Conservation (phyloP, 2,797 vertebrate species). For the Sebastes cheni region DNA sequence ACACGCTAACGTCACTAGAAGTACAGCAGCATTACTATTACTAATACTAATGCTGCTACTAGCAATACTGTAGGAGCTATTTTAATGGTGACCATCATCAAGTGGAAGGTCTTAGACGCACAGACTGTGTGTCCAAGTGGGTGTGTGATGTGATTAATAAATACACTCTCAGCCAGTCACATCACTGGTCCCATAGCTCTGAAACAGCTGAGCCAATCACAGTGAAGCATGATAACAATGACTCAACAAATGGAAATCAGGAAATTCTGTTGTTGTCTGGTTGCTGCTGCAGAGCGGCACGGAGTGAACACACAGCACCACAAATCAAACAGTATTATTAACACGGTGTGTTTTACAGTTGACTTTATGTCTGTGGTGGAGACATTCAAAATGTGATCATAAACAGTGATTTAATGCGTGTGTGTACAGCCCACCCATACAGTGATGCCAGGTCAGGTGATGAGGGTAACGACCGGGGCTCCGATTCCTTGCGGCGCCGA, state of each 20-base stretch:
- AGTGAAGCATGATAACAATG: background rate
- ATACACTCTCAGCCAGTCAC: background rate
- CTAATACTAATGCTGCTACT: background rate
- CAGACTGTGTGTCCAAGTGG: background rate
- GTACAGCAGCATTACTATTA: background rate
- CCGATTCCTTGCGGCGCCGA: slow-evolving; percentile 98
- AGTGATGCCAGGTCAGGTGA: slow-evolving; percentile 99
- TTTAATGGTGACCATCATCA: background rate
- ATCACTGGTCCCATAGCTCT: background rate
- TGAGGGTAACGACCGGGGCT: slow-evolving; percentile 97
- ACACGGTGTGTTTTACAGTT: background rate
- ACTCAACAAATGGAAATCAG: background rate
- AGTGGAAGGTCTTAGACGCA: background rate
- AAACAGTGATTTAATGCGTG: slow-evolving; percentile 3
- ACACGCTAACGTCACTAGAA: background rate
- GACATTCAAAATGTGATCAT: background rate
- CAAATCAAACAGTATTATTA: no score
- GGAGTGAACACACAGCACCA: no score
- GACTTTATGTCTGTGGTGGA: background rate
- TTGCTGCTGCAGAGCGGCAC: no score
- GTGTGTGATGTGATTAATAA: background rate
- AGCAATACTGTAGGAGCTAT: background rate
- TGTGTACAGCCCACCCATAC: slow-evolving; percentile 92
- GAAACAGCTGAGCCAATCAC: background rate
- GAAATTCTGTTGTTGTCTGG: no score